phyloP scores from a whole-genome alignment of 2,888 invertebrate genomes.

The Acanthosepion lycidas region DNA sequence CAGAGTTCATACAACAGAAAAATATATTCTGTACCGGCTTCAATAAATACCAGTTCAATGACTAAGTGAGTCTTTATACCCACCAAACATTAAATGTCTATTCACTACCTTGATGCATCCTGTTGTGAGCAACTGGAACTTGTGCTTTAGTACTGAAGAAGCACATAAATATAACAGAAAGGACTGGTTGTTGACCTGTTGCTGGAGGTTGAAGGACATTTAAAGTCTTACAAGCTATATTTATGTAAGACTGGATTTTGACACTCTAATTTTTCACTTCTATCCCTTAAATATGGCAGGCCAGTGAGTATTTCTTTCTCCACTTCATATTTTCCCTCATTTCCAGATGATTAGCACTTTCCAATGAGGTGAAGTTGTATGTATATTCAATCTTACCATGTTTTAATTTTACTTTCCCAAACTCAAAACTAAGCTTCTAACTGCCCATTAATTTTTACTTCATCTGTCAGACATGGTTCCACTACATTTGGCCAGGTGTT shows the following conservation, averaged over 20 bases:
- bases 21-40: constrained; percentile 33
- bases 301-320: background rate
- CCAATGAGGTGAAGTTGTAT: background rate
- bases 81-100: background rate
- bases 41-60: constrained; percentile 23
- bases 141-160: background rate
- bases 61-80: background rate
- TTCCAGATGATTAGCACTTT: background rate
- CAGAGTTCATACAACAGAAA: constrained; percentile 4
- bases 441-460: constrained; percentile 17
- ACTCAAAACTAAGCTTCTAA: background rate
- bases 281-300: constrained; percentile 17
- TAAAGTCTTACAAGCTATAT: background rate
- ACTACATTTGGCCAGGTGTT: constrained; percentile 33
- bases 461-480: constrained; percentile 33
- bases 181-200: background rate
- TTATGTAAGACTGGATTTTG: background rate
- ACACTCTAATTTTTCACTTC: background rate
- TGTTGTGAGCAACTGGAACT: background rate
- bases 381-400: background rate
- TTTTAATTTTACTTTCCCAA: background rate
- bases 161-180: background rate
- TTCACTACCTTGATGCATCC: background rate
- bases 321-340: background rate
- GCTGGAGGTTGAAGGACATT: background rate